Conservation (phyloP, 1,140 invertebrate genomes). For the Philotrypesis tridentata region DNA sequence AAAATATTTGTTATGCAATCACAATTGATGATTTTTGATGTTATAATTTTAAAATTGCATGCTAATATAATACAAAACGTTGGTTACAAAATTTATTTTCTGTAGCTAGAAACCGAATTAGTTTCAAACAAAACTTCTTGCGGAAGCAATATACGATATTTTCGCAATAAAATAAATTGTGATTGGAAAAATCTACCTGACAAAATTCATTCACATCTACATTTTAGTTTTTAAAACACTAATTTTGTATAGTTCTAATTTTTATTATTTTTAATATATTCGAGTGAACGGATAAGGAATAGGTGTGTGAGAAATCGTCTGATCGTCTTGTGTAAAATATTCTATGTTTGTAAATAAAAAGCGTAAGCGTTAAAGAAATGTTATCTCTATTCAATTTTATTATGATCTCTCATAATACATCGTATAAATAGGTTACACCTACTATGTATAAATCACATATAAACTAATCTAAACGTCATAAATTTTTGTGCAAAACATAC, state of each 20-base stretch:
- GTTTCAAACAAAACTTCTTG: constrained; percentile 27
- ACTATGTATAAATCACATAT: constrained; percentile 4
- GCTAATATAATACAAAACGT: constrained; percentile 23
- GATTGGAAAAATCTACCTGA: constrained; percentile 44
- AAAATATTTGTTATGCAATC: constrained; percentile 47
- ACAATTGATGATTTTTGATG: constrained; percentile 30
- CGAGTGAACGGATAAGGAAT: constrained; percentile 40
- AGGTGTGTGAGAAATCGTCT: constrained; percentile 46
- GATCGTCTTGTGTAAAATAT: constrained; percentile 47
- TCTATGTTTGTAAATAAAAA: constrained; percentile 53
- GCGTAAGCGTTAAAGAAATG: constrained; percentile 43
- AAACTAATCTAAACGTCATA: neutral
- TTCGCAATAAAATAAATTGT: constrained; percentile 48
- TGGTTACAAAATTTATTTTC: constrained; percentile 30
- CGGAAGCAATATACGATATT: constrained; percentile 22
- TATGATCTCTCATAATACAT: neutral
- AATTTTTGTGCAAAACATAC: constrained; percentile 3
- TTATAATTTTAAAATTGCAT: constrained; percentile 36
- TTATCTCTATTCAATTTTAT: constrained; percentile 41
- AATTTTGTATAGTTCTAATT: constrained; percentile 48
- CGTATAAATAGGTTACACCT: constrained; percentile 21
- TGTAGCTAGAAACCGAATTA: constrained; percentile 26
- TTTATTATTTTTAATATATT: constrained; percentile 26
- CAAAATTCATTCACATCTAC: constrained; percentile 33
- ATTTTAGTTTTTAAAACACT: constrained; percentile 25